Base-by-base conservation (phyloP, 2,888 invertebrate genomes). In the Trichopoda pennipes region DNA sequence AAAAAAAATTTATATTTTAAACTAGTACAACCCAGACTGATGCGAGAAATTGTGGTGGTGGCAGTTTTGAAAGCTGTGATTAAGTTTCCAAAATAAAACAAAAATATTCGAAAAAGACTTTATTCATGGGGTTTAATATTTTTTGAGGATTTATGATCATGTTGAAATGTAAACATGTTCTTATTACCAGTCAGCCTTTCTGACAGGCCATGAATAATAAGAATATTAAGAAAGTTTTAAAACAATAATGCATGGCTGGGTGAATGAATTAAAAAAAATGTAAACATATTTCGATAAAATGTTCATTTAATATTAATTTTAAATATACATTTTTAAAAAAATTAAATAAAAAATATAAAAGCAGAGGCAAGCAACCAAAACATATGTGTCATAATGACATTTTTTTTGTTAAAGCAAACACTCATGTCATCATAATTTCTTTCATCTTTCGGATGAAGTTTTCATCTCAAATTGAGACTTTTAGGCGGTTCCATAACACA, bases 151-250 rank as follows among this genome's bases (percentile, higher is more conserved):
- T 89, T 89, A 89, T 89, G 86, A 84, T 76, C 80, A 85, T 86
- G 89, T 85, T 90, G 89, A 89, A 89, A 88, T 87, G 89, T 86
- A 86, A 86, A 87, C 89, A 88, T 74, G 76, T 77, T 81, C 83
- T 80, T 82, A 79, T 79, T 79, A 82, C 72, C 70, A 63, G 56
- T 17, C 74, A 74, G 58, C 58, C 64, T 78, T 47, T 60, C 68
- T 69, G 81, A 69, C 79, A 63, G 61, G 58, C 49, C 68, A 74
- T 80, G 79, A 80, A 74, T 80, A 80, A 73, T 64, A 47, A 55
- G 63, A 28, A 28, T 51, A 32, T 81, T 38, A 17, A 51, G 55
- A 69, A 55, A 55, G 42, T 28, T 55, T 10, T 64, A n/a, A 21
- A 60, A 21, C 42, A 17, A 60, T 2, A 53, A 53, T 66, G 44